Percentiles rank a stretch among this genome's conserved stretches.
Conservation (phyloP, 2,797 vertebrate genomes). For the Gobio occitaniae region DNA sequence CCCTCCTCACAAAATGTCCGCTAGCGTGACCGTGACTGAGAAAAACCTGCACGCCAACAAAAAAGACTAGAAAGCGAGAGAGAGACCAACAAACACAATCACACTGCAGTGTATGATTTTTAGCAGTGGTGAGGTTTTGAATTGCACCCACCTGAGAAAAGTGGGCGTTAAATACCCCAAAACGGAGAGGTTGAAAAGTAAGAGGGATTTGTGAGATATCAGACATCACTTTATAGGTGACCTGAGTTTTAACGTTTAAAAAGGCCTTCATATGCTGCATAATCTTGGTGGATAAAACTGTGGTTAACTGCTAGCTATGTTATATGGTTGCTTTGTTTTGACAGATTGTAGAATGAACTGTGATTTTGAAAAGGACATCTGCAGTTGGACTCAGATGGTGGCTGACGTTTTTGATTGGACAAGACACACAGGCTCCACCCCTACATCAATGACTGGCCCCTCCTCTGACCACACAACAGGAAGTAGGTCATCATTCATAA, state of each 20-base stretch:
- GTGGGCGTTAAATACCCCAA: background rate
- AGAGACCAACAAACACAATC: no score
- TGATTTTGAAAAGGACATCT: constrained; percentile 71
- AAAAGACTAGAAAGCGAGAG: no score
- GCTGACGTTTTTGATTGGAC: constrained; percentile 80
- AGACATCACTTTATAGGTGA: background rate
- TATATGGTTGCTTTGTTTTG: constrained; percentile 4
- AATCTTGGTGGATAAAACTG: background rate
- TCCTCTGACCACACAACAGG: constrained; percentile 75
- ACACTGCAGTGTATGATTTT: no score
- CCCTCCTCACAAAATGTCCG: no score
- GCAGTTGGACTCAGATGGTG: constrained; percentile 73
- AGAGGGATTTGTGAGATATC: background rate
- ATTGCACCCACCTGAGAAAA: background rate
- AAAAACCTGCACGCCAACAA: no score
- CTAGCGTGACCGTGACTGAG: no score
- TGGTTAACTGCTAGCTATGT: background rate
- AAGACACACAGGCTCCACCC: constrained; percentile 72
- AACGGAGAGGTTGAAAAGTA: background rate
- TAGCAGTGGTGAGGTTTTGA: no score
- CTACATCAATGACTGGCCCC: constrained; percentile 73
- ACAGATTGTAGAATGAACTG: constrained; percentile 70
- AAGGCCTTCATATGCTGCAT: background rate
- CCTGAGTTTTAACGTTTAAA: background rate
- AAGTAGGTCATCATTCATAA: constrained; percentile 55